Evolutionary conservation across 2,888 invertebrate species (phyloP).

Genomic region (Odontocerum albicorne): DNA sequence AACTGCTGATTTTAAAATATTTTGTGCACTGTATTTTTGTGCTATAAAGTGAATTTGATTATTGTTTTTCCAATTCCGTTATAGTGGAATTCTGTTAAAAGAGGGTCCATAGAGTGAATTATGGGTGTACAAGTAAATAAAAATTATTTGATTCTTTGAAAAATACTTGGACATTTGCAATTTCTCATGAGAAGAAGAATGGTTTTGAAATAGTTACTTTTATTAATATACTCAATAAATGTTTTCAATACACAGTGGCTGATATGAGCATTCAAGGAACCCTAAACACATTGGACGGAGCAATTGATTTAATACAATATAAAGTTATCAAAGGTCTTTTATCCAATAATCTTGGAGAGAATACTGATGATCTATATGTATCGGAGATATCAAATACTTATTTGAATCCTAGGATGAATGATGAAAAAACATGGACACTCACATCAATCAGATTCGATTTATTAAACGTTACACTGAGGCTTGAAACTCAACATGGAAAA

Average conservation of each 20-base stretch:
- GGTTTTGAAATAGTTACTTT: too few relatives aligned
- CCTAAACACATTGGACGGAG: conserved; percentile 80
- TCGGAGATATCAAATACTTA: conserved; percentile 27
- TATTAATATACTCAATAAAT: background rate
- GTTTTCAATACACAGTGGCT: conserved; percentile 69
- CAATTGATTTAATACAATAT: conserved; percentile 83
- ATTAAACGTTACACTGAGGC: conserved; percentile 80
- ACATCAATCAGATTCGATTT: conserved; percentile 82
- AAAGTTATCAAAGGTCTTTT: conserved; percentile 84
- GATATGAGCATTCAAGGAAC: conserved; percentile 85
- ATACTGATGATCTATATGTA: conserved; percentile 64
- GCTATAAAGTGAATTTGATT: too few relatives aligned
- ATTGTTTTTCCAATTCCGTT: too few relatives aligned
- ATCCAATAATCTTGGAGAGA: conserved; percentile 87
- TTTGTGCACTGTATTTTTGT: too few relatives aligned
- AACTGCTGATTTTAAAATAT: too few relatives aligned
- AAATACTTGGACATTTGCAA: too few relatives aligned
- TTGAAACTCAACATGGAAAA: conserved; percentile 61
- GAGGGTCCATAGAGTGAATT: too few relatives aligned
- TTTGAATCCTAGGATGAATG: background rate
- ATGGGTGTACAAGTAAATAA: too few relatives aligned
- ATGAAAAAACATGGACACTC: conserved; percentile 68
- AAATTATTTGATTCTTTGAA: too few relatives aligned
- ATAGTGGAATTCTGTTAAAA: too few relatives aligned
- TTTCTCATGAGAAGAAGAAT: too few relatives aligned